A percentile compares a stretch with the other conserved stretches of the same genome.
These are phyloP conservation scores for Slavum lentiscoides DNA, from an alignment of 2,888 invertebrate species.

Conservation along the genomic window DNA sequence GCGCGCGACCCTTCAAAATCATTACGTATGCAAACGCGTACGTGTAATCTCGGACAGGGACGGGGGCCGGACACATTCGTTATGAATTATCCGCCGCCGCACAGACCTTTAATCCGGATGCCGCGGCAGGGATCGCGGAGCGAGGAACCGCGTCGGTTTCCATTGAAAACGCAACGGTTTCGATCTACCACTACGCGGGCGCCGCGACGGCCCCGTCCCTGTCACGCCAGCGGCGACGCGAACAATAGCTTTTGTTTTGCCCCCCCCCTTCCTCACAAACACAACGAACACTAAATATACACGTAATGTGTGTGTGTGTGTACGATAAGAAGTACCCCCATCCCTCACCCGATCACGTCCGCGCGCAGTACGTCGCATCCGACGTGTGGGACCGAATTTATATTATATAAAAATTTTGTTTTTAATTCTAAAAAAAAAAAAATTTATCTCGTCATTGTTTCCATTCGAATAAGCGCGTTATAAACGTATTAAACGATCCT, in stretches of 20 bases:
- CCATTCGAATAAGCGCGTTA: no score
- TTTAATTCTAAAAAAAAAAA: no score
- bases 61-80: conserved; percentile 50
- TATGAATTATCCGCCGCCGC: conserved; percentile 42
- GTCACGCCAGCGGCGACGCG: neutral
- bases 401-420: no score
- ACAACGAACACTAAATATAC: neutral
- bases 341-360: neutral
- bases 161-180: conserved; percentile 44
- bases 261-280: neutral
- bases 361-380: no score
- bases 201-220: neutral
- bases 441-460: no score
- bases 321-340: conserved; percentile 36
- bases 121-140: conserved; percentile 18
- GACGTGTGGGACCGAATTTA: no score
- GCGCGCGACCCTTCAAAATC: conserved; percentile 10
- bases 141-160: conserved; percentile 14
- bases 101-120: conserved; percentile 51
- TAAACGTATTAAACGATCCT: no score
- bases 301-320: neutral
- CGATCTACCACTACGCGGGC: conserved; percentile 1
- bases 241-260: conserved; percentile 51
- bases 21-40: conserved; percentile 51
- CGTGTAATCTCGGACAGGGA: conserved; percentile 36